Base-by-base conservation (phyloP, 2,888 invertebrate species). In the Cephus runcator region DNA sequence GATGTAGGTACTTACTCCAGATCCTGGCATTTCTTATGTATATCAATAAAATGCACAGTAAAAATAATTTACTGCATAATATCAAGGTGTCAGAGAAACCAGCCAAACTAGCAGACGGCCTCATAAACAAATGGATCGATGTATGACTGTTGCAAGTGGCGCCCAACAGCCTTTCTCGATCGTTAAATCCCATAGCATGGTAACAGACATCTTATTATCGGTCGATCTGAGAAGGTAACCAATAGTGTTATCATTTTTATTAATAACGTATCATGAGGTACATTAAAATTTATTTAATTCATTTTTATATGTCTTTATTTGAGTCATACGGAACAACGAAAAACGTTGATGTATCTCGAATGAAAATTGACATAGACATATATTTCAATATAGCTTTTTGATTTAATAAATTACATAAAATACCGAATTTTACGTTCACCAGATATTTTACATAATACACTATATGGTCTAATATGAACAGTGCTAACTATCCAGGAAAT, bases 41-140 rank as follows among this genome's bases (percentile, higher is more conserved):
- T 56, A 56, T 56, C 56, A 56, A 56, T 23, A 56, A 56, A 56
- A 56, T 56, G 6, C 56, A 56, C 56, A 56, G 23, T 56, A 56
- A 56, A 35, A 69, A 82, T 73, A 74, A 81, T 82, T 84, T 82
- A 85, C 77, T 83, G 81, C 82, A 83, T 83, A 76, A 34, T 69
- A 73, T 73, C 69, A 56, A 56, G 56, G 56, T 56, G 68, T 35
- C 69, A 75, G 73, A 12, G 35, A 71, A 34, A 71, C 34, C 34
- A 33, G 73, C 77, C 75, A 40, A 69, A 74, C 80, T 84, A 87
- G 87, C 85, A 87, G 87, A 87, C 86, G 82, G 85, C 81, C 83
- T 82, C 80, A 84, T 87, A 87, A 87, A 87, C 87, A 87, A 87
- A 87, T 87, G 83, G 85, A 87, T 87, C 87, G 84, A 87, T 87